Percentiles rank a stretch among this genome's conserved stretches.
Evolutionary conservation across 2,113 vertebrate genomes (phyloP).

Genomic region (Cochlearius cochlearius): DNA sequence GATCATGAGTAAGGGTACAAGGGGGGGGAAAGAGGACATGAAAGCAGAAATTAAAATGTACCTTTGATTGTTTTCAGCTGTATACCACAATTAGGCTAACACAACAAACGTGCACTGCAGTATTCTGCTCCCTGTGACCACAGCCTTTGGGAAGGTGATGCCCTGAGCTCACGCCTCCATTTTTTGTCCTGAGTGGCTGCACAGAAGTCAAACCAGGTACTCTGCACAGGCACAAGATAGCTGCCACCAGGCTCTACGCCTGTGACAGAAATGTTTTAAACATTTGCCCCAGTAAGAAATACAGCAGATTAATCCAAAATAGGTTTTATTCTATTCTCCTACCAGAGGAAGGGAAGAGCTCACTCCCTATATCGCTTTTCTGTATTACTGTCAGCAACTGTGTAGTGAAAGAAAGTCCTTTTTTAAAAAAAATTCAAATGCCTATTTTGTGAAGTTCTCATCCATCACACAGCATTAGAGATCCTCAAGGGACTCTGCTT

Average conservation of each 20-base stretch:
- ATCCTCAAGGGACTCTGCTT: not conserved
- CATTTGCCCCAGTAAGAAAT: not conserved
- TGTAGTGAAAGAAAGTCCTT: not conserved
- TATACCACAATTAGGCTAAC: not conserved
- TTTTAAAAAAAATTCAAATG: not conserved
- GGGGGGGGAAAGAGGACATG: not conserved
- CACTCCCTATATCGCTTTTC: not conserved
- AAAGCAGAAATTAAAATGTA: not conserved
- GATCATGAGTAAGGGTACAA: not conserved
- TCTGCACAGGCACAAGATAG: not conserved
- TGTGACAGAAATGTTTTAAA: not conserved
- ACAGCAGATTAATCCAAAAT: not conserved
- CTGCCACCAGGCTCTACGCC: not conserved
- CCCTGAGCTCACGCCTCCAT: not conserved
- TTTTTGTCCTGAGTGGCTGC: not conserved
- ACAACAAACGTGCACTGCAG: fast-evolving
- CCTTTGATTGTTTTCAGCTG: not conserved
- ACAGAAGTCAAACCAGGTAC: not conserved
- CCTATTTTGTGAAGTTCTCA: not conserved
- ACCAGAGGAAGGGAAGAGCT: not conserved
- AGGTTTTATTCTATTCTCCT: not conserved
- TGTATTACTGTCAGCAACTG: not conserved
- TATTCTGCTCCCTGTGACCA: not conserved
- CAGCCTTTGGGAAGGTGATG: not conserved
- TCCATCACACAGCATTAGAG: not conserved